Percentiles rank a stretch among this genome's conserved stretches.
These are phyloP conservation scores for Anolis apletophallus DNA, from an alignment of 2,797 vertebrate genomes.

Conservation along the genomic window DNA sequence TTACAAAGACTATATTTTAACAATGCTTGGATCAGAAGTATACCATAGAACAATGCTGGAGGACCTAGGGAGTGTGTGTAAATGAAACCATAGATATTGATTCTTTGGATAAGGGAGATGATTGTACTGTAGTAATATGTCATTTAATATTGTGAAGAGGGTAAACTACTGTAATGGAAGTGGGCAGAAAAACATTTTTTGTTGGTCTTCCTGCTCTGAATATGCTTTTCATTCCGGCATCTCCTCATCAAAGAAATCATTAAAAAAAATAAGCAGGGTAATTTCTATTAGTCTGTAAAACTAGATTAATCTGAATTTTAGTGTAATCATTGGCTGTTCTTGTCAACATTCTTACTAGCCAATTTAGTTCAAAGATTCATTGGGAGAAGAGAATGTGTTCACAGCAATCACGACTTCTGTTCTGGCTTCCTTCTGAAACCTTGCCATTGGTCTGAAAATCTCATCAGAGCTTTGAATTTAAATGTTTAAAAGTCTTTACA, in stretches of 20 bases:
- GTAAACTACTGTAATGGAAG: background rate
- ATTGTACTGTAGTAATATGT: background rate
- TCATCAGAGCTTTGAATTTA: background rate
- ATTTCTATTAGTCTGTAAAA: background rate
- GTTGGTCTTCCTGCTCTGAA: background rate
- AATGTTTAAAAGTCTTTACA: background rate
- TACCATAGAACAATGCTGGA: too few relatives aligned
- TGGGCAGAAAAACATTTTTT: background rate
- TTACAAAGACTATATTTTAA: too few relatives aligned
- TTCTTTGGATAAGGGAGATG: too few relatives aligned
- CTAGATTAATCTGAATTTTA: background rate
- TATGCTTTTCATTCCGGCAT: background rate
- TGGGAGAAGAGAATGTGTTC: background rate
- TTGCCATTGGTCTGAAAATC: background rate
- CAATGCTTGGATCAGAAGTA: too few relatives aligned
- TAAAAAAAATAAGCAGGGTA: background rate
- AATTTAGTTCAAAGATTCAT: background rate
- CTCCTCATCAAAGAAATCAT: background rate
- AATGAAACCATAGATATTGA: too few relatives aligned
- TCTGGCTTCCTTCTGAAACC: background rate
- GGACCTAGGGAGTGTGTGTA: background rate
- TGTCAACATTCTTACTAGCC: background rate
- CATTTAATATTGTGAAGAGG: background rate
- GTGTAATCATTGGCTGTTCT: background rate
- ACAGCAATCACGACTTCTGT: background rate